These are phyloP conservation scores for Gorsachius goisagi DNA, from an alignment of 2,113 vertebrate species.

Conservation along the genomic window DNA sequence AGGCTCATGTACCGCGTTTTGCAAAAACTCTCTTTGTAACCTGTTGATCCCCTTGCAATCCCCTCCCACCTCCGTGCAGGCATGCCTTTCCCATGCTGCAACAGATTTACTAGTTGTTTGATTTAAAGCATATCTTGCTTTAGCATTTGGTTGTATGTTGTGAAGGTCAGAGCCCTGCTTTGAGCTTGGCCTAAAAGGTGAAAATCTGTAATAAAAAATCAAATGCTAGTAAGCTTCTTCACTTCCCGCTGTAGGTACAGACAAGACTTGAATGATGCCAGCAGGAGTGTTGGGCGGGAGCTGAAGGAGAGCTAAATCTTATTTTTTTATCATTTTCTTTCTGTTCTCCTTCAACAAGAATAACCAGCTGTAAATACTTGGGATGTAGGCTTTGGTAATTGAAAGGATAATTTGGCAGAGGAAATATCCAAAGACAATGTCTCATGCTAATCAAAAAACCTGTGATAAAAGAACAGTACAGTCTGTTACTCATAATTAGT, in stretches of 20 bases:
- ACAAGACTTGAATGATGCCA: not conserved
- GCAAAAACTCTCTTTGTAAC: too few relatives aligned
- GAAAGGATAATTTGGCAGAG: not conserved
- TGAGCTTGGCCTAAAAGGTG: not conserved
- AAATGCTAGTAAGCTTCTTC: not conserved
- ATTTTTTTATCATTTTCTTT: not conserved
- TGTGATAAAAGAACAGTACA: not conserved
- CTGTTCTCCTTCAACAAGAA: not conserved
- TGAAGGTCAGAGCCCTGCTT: not conserved
- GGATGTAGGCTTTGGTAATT: not conserved
- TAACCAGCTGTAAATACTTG: not conserved
- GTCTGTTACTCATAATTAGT: not conserved
- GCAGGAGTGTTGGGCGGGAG: not conserved
- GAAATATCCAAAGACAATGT: not conserved
- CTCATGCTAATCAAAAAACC: not conserved
- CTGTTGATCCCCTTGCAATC: rapidly evolving
- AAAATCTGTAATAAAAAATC: not conserved
- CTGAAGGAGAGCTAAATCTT: not conserved
- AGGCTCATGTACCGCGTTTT: rapidly evolving
- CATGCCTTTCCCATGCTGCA: not conserved
- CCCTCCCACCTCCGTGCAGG: rapidly evolving
- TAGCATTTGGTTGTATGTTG: rapidly evolving
- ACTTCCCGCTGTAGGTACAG: not conserved
- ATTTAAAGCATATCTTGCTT: not conserved
- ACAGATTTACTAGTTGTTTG: not conserved